Conservation (phyloP, 2,797 vertebrate genomes). For the Pantherophis vulpinus region DNA sequence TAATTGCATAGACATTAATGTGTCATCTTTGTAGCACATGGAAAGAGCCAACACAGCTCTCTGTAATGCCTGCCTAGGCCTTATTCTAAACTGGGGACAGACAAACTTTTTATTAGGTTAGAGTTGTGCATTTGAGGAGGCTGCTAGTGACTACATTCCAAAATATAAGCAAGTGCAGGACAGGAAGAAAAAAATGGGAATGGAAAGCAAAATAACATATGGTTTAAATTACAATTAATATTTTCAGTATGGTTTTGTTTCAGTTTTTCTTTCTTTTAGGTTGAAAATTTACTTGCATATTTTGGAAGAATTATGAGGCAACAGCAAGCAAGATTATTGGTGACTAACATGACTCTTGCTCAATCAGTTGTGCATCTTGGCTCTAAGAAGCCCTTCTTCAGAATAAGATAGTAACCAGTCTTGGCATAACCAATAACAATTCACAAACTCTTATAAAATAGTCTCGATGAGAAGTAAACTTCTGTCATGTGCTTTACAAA, state of each 20-base stretch:
- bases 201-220: background rate
- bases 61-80: background rate
- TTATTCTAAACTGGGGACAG: background rate
- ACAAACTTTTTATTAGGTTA: background rate
- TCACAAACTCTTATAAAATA: background rate
- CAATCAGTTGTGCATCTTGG: background rate
- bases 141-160: background rate
- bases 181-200: background rate
- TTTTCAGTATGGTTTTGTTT: background rate
- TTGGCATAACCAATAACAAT: background rate
- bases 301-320: background rate
- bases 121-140: background rate
- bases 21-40: background rate
- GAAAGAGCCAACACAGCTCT: background rate
- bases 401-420: background rate
- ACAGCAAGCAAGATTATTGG: background rate
- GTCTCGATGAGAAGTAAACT: background rate
- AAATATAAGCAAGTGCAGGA: background rate
- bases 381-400: background rate
- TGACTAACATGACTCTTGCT: background rate
- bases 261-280: background rate
- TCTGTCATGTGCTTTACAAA: background rate
- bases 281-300: background rate
- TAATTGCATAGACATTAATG: background rate
- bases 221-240: background rate